phyloP scores from a whole-genome alignment of 2,888 invertebrate species.

The Gibbula magus region DNA sequence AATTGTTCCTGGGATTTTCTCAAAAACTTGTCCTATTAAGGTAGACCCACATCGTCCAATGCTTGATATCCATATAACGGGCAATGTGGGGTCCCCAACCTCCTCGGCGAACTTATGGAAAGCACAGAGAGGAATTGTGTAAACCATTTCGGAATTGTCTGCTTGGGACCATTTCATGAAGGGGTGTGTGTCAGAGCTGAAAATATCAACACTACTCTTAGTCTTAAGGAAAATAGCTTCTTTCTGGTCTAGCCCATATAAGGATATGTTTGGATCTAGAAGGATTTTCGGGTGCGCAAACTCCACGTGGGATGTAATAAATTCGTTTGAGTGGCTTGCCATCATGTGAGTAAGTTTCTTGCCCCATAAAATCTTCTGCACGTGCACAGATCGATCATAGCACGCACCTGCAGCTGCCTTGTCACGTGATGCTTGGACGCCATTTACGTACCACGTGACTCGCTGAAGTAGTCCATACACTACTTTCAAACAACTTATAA shows the following conservation, averaged over 20 bases:
- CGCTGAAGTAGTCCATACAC: neutral
- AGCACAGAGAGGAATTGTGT: conserved; percentile 40
- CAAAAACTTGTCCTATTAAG: conserved; percentile 48
- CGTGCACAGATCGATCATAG: conserved; percentile 7
- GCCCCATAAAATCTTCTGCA: neutral
- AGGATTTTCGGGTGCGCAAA: conserved; percentile 42
- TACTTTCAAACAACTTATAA: too few relatives aligned
- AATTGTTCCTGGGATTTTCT: conserved; percentile 43
- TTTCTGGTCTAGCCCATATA: conserved; percentile 43
- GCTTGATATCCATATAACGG: conserved; percentile 47
- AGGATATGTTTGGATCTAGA: conserved; percentile 43
- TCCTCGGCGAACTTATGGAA: conserved; percentile 44
- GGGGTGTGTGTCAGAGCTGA: conserved; percentile 40
- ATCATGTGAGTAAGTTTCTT: neutral
- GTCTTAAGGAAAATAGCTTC: conserved; percentile 48
- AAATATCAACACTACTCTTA: conserved; percentile 38
- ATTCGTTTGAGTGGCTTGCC: neutral
- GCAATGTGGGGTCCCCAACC: conserved; percentile 42
- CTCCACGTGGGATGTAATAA: conserved; percentile 25
- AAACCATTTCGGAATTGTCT: conserved; percentile 39
- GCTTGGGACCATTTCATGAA: conserved; percentile 52
- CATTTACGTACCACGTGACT: neutral
- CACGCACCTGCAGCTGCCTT: neutral
- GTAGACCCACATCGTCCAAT: conserved; percentile 59
- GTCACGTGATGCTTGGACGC: neutral